Percentiles rank a stretch among this genome's conserved stretches.
Evolutionary conservation across 2,888 invertebrate species (phyloP).

Genomic region (Acronicta psi): DNA sequence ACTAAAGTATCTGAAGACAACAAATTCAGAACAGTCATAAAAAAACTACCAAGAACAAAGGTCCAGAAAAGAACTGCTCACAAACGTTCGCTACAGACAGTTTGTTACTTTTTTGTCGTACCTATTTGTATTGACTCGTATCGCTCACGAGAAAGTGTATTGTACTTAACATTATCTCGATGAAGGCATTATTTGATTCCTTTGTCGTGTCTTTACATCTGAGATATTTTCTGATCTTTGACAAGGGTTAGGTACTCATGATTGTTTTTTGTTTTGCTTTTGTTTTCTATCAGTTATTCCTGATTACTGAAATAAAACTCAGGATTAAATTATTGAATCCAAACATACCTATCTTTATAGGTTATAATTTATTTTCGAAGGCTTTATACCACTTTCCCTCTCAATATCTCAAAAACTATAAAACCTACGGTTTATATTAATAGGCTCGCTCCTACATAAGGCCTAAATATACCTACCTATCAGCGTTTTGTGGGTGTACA

Average conservation of each 20-base stretch:
- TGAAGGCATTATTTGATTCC: slow-evolving; percentile 40
- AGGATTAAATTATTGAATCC: too few relatives aligned
- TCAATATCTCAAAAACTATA: too few relatives aligned
- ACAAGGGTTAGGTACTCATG: slow-evolving; percentile 1
- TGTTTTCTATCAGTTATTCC: neutral
- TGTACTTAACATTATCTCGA: slow-evolving; percentile 34
- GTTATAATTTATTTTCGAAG: too few relatives aligned
- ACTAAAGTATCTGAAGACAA: slow-evolving; percentile 26
- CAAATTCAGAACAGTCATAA: slow-evolving; percentile 20
- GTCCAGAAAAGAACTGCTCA: slow-evolving; percentile 29
- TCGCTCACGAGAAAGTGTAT: slow-evolving; percentile 32
- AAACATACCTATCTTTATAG: too few relatives aligned
- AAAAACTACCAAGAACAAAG: slow-evolving; percentile 32
- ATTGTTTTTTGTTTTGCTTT: neutral
- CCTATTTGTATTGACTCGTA: slow-evolving; percentile 39
- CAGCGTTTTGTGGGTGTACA: too few relatives aligned
- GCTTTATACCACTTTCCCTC: too few relatives aligned
- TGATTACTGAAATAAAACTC: too few relatives aligned
- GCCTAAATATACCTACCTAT: too few relatives aligned
- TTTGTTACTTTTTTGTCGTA: slow-evolving; percentile 24
- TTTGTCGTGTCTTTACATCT: slow-evolving; percentile 20
- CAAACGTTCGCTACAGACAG: slow-evolving; percentile 22
- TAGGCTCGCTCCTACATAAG: too few relatives aligned
- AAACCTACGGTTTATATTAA: too few relatives aligned
- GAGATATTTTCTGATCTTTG: slow-evolving; percentile 13